phyloP scores from a whole-genome alignment of 2,113 vertebrate species.

The Pelmatolapia mariae region DNA sequence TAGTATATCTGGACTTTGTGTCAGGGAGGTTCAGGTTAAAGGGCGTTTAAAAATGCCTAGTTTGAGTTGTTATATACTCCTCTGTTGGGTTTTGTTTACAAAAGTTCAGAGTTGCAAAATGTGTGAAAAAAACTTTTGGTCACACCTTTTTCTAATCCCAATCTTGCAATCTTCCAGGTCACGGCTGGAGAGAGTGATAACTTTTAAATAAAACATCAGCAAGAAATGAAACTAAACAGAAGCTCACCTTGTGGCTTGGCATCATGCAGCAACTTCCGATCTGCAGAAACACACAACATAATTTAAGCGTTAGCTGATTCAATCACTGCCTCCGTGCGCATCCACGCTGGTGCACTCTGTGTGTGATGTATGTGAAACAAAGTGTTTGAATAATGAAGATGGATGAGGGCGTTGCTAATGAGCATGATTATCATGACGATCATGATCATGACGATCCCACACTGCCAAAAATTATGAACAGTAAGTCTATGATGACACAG shows the following conservation, averaged over 20 bases:
- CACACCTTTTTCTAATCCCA: neutral
- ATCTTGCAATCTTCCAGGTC: neutral
- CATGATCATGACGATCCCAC: neutral
- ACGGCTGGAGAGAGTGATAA: neutral
- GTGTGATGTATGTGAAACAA: neutral
- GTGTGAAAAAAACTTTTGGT: neutral
- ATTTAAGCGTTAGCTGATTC: constrained; percentile 9
- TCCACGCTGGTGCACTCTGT: neutral
- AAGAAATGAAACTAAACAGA: constrained; percentile 17
- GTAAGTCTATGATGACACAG: constrained; percentile 30
- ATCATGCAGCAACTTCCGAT: constrained; percentile 91
- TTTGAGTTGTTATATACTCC: neutral
- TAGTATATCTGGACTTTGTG: neutral
- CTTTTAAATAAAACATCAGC: neutral
- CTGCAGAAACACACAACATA: constrained; percentile 73
- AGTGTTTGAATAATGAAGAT: constrained; percentile 30
- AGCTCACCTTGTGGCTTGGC: constrained; percentile 91
- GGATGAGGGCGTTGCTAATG: constrained; percentile 24
- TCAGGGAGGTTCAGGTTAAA: neutral
- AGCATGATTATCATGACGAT: constrained; percentile 30
- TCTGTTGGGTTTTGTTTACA: neutral
- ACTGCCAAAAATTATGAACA: constrained; percentile 16
- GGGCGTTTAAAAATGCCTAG: neutral
- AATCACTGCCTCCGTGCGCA: neutral
- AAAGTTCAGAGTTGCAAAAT: neutral